Evolutionary conservation across 2,797 vertebrate species (phyloP).

Genomic region (Halcyon badia): DNA sequence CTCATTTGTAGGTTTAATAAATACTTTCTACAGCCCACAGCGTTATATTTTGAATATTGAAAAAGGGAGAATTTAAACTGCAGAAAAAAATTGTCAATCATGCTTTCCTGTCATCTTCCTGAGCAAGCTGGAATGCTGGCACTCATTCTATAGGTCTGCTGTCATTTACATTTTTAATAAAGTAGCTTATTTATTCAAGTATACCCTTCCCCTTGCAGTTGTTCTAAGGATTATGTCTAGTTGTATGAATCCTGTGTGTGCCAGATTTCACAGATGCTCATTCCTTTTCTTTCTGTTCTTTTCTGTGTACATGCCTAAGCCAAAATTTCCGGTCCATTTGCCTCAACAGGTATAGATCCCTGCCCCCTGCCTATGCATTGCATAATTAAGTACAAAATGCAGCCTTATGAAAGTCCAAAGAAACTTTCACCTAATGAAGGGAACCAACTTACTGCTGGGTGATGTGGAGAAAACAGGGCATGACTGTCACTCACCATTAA

Average conservation of each 20-base stretch:
- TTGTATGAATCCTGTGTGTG: background rate
- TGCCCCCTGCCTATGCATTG: background rate
- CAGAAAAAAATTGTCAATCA: conserved; percentile 2
- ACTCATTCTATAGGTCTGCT: background rate
- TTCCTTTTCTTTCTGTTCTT: background rate
- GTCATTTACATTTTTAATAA: conserved; percentile 61
- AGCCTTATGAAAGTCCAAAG: background rate
- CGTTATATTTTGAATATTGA: background rate
- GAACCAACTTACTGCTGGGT: background rate
- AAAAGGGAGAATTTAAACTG: background rate
- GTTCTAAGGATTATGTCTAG: background rate
- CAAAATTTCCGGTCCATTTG: background rate
- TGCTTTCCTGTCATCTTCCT: conserved; percentile 13
- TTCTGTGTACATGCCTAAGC: background rate
- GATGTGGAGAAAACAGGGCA: conserved; percentile 25
- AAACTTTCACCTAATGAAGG: background rate
- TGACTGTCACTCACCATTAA: conserved; percentile 51
- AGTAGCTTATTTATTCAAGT: conserved; percentile 44
- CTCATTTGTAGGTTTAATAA: conserved; percentile 15
- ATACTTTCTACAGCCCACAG: background rate
- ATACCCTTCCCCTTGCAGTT: background rate
- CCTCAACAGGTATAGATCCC: background rate
- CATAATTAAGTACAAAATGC: background rate
- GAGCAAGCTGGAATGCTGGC: background rate
- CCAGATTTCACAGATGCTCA: background rate